phyloP scores from a whole-genome alignment of 2,797 vertebrate species.

The Ceryle rudis region DNA sequence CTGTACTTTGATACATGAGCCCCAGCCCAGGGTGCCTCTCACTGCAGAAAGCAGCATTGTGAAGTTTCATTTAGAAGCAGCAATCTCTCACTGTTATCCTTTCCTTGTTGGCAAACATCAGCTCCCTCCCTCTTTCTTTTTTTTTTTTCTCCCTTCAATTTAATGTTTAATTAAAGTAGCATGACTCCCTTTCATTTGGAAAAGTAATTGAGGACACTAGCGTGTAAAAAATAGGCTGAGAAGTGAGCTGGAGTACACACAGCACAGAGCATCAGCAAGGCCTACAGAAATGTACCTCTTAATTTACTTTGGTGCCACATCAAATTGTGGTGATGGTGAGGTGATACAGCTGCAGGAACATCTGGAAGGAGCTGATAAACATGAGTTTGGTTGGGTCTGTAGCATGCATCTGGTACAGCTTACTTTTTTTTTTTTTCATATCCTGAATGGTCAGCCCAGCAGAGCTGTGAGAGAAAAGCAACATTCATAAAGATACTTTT shows the following conservation, averaged over 20 bases:
- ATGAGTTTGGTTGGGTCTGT: neutral
- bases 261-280: neutral
- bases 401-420: neutral
- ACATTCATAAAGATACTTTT: neutral
- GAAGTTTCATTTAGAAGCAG: conserved; percentile 47
- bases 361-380: conserved; percentile 55
- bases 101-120: conserved; percentile 49
- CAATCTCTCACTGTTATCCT: conserved; percentile 41
- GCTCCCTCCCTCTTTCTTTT: neutral
- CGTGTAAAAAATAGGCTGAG: neutral
- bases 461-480: neutral
- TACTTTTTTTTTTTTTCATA: neutral
- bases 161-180: conserved; percentile 68
- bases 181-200: conserved; percentile 49
- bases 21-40: conserved; percentile 32
- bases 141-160: conserved; percentile 9
- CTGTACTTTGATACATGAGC: conserved; percentile 49
- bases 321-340: neutral
- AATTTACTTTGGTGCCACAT: conserved; percentile 28
- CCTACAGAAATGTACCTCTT: neutral
- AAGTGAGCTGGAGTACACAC: neutral
- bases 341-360: conserved; percentile 28
- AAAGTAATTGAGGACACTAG: conserved; percentile 49
- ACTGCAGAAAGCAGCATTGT: conserved; percentile 33
- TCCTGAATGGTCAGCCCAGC: neutral